Evolutionary conservation across 64 coral and sea anemone genomes (phyloP), one percentile per base, ranked within the genome.

Genomic region (Porites lutea): DNA sequence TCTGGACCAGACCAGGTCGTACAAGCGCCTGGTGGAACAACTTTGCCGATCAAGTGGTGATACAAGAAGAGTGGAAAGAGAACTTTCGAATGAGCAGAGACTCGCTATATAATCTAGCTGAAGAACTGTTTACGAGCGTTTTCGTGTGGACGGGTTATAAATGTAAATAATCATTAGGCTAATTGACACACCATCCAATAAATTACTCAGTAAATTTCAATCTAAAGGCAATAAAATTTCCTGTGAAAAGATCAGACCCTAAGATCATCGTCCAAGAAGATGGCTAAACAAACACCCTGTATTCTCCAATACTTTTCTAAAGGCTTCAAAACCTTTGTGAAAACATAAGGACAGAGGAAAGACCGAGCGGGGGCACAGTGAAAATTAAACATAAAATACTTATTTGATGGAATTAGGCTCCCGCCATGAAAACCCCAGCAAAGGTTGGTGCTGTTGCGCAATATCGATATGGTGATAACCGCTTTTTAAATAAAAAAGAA

Each of bases 301-400:
- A 87, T 52, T 72, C 83, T 80, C 91, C 82, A 87, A 87, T 78
- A 77, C 53, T 87, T 93, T 71, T 86, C 90, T 77, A 92, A 75
- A 47, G 90, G 90, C 59, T 87, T 86, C 66, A 93, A 65, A 79
- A 77, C 18, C 23, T 93, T 93, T 43, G 91, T 93, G 73, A 89
- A 93, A 87, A 87, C 11, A 79, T 18, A 79, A 67, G 59, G 74
- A 49, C 59, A 22, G 83, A 51, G 27, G 76, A 50, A 13, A 88
- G 43, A 18, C 86, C 70, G 27, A 88, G 75, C 4, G 86, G 86
- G 6, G 75, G 46, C 7, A 88, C 86, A 45, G 89, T 72, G 47
- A 92, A 37, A 37, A 37, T 37, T 37, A 92, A 54, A 74, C 77
- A 82, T 74, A 83, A 84, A 83, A 68, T 77, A 75, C 61, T 21